These are phyloP conservation scores for Acleris cristana DNA, from an alignment of 2,888 invertebrate genomes.

Conservation along the genomic window DNA sequence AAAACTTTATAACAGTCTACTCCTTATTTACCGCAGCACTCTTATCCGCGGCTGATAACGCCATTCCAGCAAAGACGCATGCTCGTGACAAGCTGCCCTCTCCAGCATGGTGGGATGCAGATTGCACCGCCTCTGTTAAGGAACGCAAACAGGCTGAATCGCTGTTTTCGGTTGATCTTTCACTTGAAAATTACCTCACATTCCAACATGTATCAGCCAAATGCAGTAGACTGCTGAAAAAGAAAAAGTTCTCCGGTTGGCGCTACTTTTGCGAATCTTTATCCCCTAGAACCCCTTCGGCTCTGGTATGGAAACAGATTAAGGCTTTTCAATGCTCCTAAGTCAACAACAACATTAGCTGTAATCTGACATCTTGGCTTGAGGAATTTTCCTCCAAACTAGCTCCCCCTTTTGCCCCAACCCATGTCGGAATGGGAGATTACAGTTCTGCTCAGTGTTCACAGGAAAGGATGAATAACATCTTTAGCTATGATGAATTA, in stretches of 20 bases:
- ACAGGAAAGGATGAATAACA: not conserved
- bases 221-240: too few relatives aligned
- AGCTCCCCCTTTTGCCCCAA: constrained; percentile 6
- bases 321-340: not conserved
- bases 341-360: not conserved
- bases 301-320: constrained; percentile 9
- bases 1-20: constrained; percentile 4
- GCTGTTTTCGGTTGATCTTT: not conserved
- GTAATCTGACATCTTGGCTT: not conserved
- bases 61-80: not conserved
- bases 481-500: not conserved
- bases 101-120: constrained; percentile 16
- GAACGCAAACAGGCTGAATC: not conserved
- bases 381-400: not conserved
- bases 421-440: not conserved
- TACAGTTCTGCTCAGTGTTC: fast-evolving
- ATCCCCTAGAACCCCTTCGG: not conserved
- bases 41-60: constrained; percentile 18
- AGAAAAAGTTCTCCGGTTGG: constrained; percentile 4
- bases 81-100: not conserved
- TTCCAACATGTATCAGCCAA: not conserved
- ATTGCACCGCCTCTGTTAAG: constrained; percentile 1
- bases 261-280: constrained; percentile 3
- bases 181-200: not conserved
- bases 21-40: constrained; percentile 14